Conservation (phyloP, 2,797 vertebrate genomes). For the Karalla daura region DNA sequence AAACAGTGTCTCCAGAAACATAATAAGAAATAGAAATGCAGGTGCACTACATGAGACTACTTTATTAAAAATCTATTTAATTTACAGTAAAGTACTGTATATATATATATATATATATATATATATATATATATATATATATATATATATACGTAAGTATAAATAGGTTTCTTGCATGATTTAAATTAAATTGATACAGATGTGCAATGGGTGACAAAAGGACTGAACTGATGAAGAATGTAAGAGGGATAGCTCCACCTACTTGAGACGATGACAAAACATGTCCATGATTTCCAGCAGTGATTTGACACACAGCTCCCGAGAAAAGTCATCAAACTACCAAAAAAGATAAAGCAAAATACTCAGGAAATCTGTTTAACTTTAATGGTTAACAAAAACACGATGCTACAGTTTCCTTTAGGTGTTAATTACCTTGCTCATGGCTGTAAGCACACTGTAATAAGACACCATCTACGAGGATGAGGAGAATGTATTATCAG, state of each 20-base stretch:
- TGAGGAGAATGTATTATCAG: neutral
- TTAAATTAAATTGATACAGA: no score
- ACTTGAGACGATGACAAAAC: slow-evolving; percentile 96
- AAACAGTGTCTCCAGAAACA: neutral
- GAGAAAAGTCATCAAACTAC: slow-evolving; percentile 97
- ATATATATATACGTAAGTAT: no score
- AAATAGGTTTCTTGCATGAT: no score
- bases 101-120: no score
- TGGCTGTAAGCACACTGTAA: slow-evolving; percentile 92
- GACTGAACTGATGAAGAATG: neutral
- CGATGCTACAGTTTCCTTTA: neutral
- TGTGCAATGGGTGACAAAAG: neutral
- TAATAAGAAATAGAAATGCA: no score
- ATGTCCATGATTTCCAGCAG: slow-evolving; percentile 97
- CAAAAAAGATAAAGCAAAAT: slow-evolving; percentile 15
- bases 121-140: no score
- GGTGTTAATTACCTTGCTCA: slow-evolving; percentile 90
- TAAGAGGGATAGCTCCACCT: neutral
- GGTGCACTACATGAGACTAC: no score
- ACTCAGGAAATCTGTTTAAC: neutral
- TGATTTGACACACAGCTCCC: slow-evolving; percentile 93
- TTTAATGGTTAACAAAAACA: neutral
- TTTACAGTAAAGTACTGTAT: no score
- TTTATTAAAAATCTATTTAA: no score
- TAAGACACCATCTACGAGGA: slow-evolving; percentile 96